Evolutionary conservation across 2,797 vertebrate species (phyloP).

Genomic region (Todus mexicanus): DNA sequence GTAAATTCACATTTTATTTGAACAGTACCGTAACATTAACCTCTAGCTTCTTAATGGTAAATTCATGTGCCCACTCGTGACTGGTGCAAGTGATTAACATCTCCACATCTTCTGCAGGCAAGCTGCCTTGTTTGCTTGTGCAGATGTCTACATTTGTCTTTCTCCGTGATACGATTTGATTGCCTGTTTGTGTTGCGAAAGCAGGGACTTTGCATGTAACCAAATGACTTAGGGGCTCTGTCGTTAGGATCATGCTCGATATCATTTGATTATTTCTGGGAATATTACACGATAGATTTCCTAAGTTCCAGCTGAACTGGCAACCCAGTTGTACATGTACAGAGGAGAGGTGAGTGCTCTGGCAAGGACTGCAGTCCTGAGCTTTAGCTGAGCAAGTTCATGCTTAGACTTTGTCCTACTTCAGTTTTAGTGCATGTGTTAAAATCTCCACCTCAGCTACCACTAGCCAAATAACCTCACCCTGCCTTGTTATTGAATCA

Average conservation of each 20-base stretch:
- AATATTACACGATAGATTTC: background rate
- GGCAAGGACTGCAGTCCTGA: background rate
- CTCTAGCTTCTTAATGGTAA: background rate
- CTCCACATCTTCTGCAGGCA: background rate
- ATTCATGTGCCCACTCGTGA: background rate
- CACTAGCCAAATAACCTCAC: background rate
- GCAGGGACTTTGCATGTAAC: background rate
- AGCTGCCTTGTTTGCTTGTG: background rate
- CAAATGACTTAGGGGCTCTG: background rate
- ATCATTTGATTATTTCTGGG: background rate
- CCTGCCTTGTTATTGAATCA: background rate
- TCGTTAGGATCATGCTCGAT: accelerated
- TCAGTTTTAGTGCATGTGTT: background rate
- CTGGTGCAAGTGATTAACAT: background rate
- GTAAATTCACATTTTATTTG: background rate
- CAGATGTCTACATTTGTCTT: background rate
- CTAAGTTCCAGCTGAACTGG: background rate
- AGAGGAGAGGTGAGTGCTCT: background rate
- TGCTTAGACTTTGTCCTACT: background rate
- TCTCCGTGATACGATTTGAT: background rate
- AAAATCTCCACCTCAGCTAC: background rate
- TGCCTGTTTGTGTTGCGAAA: background rate
- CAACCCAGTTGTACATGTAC: background rate
- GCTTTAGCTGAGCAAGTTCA: background rate
- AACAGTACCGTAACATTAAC: background rate